Conservation (phyloP, 2,888 invertebrate genomes). For the Euproctis similis region DNA sequence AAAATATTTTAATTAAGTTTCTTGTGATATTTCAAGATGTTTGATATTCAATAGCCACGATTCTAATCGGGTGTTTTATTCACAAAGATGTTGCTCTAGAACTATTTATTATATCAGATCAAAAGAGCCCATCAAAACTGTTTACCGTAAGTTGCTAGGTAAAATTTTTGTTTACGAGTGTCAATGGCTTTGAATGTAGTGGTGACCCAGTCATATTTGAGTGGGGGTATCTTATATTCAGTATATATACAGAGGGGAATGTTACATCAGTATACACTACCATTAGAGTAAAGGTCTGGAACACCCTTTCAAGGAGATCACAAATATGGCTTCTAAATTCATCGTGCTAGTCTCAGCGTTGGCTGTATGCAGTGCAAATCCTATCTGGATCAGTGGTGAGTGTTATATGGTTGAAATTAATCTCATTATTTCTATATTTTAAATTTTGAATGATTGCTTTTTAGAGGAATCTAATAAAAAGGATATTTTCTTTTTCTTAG, state of each 20-base stretch:
- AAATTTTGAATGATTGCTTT: too few species aligned
- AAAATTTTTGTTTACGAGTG: constrained; percentile 54
- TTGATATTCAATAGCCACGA: constrained; percentile 19
- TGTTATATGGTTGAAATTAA: constrained; percentile 8
- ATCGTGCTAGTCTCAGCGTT: constrained; percentile 39
- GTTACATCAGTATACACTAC: constrained; percentile 52
- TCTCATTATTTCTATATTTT: too few species aligned
- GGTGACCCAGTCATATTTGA: constrained; percentile 44
- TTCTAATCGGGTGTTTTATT: constrained; percentile 28
- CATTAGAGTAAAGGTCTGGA: constrained; percentile 47
- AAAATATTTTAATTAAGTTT: constrained; percentile 15
- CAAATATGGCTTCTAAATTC: constrained; percentile 49
- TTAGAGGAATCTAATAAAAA: too few species aligned
- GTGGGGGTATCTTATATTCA: constrained; percentile 51
- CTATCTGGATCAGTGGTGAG: constrained; percentile 38
- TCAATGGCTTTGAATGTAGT: constrained; percentile 49
- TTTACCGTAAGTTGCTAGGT: constrained; percentile 55
- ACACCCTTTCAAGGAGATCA: constrained; percentile 28
- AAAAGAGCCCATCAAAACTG: constrained; percentile 39
- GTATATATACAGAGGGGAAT: constrained; percentile 63
- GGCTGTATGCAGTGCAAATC: constrained; percentile 41
- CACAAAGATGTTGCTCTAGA: constrained; percentile 24
- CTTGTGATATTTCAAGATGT: constrained; percentile 10
- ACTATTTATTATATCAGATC: constrained; percentile 46
- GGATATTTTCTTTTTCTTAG: too few species aligned